These are phyloP conservation scores for Mythimna pallens DNA, from an alignment of 2,888 invertebrate genomes.

Conservation along the genomic window DNA sequence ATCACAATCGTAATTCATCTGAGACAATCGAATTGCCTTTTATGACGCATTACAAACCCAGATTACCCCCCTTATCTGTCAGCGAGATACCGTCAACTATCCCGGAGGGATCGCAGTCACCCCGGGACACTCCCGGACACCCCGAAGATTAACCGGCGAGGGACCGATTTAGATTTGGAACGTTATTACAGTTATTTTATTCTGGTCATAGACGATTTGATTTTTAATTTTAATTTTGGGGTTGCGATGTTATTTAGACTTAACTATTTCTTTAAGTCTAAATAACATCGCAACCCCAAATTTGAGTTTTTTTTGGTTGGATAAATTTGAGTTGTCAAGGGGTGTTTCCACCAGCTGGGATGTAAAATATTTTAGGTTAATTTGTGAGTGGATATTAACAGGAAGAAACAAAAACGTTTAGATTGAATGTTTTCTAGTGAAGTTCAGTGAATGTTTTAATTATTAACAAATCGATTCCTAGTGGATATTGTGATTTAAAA, in stretches of 20 bases:
- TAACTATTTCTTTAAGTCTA: no score
- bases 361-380: constrained; percentile 18
- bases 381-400: constrained; percentile 1
- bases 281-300: no score
- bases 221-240: constrained; percentile 63
- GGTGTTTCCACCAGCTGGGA: constrained; percentile 8
- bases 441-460: no score
- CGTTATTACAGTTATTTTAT: constrained; percentile 64
- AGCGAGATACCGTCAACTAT: constrained; percentile 86
- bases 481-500: no score
- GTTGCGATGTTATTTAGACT: constrained; percentile 45
- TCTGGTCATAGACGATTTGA: constrained; percentile 63
- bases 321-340: constrained; percentile 10
- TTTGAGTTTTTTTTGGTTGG: no score
- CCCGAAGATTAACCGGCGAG: constrained; percentile 68
- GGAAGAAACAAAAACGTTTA: not conserved
- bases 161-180: constrained; percentile 63
- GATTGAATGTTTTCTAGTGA: no score
- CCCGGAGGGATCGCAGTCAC: constrained; percentile 76
- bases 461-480: no score
- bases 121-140: constrained; percentile 51
- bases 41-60: constrained; percentile 85
- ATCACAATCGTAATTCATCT: constrained; percentile 79
- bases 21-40: constrained; percentile 86
- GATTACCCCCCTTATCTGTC: constrained; percentile 81